Percentiles rank a stretch among this genome's conserved stretches.
Conservation (phyloP, 2,113 vertebrate genomes). For the Anoura caudifer region DNA sequence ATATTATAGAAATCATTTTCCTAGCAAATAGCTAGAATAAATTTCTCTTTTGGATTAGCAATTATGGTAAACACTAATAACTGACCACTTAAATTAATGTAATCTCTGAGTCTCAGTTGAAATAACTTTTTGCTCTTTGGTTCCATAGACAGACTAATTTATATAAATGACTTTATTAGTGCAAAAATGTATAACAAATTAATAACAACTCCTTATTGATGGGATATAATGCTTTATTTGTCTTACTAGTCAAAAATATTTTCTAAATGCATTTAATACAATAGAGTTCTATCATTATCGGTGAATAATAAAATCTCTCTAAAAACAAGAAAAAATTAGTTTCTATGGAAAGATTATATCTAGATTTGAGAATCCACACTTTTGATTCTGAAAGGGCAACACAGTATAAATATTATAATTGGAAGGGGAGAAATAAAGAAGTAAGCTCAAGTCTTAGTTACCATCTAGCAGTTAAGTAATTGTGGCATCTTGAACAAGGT, state of each 20-base stretch:
- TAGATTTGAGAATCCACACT: background rate
- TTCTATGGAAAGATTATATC: background rate
- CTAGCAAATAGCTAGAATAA: background rate
- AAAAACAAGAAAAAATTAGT: background rate
- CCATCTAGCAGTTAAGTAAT: background rate
- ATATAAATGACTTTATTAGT: background rate
- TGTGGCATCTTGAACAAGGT: background rate
- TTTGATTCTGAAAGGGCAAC: background rate
- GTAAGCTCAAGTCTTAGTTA: background rate
- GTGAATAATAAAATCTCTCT: background rate
- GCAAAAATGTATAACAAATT: background rate
- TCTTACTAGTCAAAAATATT: background rate
- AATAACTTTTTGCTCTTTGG: background rate
- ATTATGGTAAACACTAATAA: background rate
- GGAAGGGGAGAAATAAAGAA: background rate
- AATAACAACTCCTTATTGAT: background rate
- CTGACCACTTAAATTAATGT: background rate
- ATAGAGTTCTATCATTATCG: background rate
- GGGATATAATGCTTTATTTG: background rate
- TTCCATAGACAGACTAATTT: background rate
- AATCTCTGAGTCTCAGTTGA: background rate
- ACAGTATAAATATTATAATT: background rate
- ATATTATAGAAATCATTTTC: background rate
- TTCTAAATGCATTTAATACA: background rate
- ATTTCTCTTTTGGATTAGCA: background rate